Conservation (phyloP, 2,797 vertebrate species). For the Sylvia borin region DNA sequence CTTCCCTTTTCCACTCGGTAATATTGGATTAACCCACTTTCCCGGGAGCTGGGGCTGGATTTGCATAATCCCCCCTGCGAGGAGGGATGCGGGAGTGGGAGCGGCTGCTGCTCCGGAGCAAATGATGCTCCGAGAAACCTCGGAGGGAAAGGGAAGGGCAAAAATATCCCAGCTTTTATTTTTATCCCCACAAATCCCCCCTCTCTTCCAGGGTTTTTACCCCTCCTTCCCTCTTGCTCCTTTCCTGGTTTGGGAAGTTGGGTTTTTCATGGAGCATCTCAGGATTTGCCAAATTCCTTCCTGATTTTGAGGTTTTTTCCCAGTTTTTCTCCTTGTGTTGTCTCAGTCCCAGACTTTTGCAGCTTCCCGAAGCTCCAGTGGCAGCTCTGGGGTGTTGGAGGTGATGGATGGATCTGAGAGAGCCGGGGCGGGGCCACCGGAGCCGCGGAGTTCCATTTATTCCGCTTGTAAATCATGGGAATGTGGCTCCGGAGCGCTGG, state of each 20-base stretch:
- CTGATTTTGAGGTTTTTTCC: neutral
- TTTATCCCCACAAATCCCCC: neutral
- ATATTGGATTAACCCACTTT: constrained; percentile 83
- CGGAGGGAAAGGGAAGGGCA: neutral
- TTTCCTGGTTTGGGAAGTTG: neutral
- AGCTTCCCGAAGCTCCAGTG: neutral
- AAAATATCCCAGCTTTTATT: constrained; percentile 18
- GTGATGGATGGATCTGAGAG: neutral
- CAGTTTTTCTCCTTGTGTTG: rapidly evolving
- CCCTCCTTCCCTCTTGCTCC: neutral
- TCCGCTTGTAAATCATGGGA: neutral
- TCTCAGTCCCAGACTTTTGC: rapidly evolving
- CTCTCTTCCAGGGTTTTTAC: neutral
- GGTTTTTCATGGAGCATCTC: rapidly evolving
- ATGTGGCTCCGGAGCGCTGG: rapidly evolving
- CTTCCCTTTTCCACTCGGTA: constrained; percentile 58
- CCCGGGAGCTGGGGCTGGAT: constrained; percentile 66
- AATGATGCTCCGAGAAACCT: constrained; percentile 16
- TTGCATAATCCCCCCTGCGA: constrained; percentile 73
- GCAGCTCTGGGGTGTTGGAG: neutral
- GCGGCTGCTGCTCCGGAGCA: neutral
- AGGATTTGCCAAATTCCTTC: neutral
- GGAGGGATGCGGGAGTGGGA: neutral
- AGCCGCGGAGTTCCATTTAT: neutral
- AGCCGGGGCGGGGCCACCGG: neutral